Conservation (phyloP, 2,113 vertebrate species). For the Otolemur garnettii region DNA sequence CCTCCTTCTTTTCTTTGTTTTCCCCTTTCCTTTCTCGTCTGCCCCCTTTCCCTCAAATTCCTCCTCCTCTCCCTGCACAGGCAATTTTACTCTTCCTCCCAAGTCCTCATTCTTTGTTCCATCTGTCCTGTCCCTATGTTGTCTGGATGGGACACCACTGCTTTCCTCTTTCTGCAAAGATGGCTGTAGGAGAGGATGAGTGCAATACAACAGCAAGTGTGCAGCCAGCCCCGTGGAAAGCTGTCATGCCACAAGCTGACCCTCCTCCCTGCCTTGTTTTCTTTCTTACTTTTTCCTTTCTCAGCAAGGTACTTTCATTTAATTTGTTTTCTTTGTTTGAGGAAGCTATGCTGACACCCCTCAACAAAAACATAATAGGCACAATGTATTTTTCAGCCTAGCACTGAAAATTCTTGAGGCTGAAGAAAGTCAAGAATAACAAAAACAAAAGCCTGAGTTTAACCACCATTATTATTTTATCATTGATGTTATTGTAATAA, state of each 20-base stretch:
- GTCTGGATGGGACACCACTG: neutral
- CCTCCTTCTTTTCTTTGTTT: neutral
- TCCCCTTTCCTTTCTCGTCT: neutral
- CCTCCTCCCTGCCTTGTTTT: neutral
- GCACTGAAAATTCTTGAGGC: neutral
- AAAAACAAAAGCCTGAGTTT: neutral
- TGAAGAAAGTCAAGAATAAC: neutral
- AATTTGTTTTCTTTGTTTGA: neutral
- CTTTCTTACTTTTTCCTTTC: neutral
- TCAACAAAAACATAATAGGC: neutral
- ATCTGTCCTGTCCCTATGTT: neutral
- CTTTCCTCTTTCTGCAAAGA: neutral
- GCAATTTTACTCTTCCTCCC: neutral
- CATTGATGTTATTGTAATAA: neutral
- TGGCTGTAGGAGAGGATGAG: neutral
- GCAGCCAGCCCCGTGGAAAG: no score
- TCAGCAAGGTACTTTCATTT: constrained; percentile 1
- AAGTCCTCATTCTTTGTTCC: neutral
- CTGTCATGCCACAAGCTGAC: neutral
- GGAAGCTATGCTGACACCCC: neutral
- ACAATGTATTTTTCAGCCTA: neutral
- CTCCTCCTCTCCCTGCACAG: neutral
- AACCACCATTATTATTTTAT: neutral
- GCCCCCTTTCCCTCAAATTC: neutral
- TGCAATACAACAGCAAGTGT: neutral